These are phyloP conservation scores for Amphibalanus amphitrite DNA, from an alignment of 1,140 invertebrate species.

Conservation along the genomic window DNA sequence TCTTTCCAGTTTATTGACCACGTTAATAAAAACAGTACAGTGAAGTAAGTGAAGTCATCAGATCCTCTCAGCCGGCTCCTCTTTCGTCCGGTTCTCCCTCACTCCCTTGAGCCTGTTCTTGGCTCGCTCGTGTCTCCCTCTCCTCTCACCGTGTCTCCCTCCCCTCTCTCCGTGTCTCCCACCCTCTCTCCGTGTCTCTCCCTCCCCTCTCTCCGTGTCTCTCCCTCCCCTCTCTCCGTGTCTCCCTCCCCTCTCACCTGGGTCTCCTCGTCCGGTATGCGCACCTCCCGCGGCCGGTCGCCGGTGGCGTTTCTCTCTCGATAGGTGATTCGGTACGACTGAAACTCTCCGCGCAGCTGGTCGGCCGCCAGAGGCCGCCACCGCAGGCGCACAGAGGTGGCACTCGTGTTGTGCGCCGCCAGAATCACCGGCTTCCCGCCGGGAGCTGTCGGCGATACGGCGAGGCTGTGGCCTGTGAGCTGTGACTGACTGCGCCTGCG, in stretches of 20 bases:
- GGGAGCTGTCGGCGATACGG: slow-evolving; percentile 18
- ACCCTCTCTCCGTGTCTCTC: background rate
- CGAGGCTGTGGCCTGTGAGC: too few relatives aligned
- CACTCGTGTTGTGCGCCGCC: slow-evolving; percentile 21
- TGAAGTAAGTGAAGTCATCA: too few relatives aligned
- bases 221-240: background rate
- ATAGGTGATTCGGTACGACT: slow-evolving; percentile 23
- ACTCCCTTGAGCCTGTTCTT: too few relatives aligned
- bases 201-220: background rate
- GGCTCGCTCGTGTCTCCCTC: too few relatives aligned
- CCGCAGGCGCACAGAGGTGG: slow-evolving; percentile 20
- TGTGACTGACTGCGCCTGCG: slow-evolving; percentile 1
- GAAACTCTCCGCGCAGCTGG: slow-evolving; percentile 25
- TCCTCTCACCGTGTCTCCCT: background rate
- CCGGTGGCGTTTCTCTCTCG: slow-evolving; percentile 12
- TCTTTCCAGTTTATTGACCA: too few relatives aligned
- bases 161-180: background rate
- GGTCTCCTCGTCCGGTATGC: slow-evolving; percentile 6
- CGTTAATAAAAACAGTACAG: too few relatives aligned
- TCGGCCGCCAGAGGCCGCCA: slow-evolving; percentile 22
- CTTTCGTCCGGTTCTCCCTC: too few relatives aligned
- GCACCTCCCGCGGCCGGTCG: background rate
- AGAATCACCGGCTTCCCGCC: slow-evolving; percentile 24
- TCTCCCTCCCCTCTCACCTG: slow-evolving; percentile 5
- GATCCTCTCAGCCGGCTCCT: too few relatives aligned